These are phyloP conservation scores for Asbolus verrucosus DNA, from an alignment of 1,140 invertebrate species.

Conservation along the genomic window DNA sequence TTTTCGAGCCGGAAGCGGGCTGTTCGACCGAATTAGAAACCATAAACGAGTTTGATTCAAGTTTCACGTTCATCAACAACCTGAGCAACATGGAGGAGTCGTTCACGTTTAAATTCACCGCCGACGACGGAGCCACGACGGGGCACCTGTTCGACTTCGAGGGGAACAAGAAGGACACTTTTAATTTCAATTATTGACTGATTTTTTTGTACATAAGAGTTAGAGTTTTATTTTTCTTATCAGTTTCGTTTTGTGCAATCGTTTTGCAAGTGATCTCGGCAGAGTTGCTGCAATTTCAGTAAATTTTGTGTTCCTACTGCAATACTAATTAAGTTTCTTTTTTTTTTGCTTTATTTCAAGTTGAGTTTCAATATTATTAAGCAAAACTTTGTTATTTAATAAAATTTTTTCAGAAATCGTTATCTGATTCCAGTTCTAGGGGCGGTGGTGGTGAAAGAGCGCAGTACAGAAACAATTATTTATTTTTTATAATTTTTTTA, in stretches of 20 bases:
- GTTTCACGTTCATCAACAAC: not conserved
- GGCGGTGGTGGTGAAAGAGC: no score
- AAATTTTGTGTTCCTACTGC: no score
- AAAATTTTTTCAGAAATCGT: no score
- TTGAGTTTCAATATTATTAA: conserved; percentile 9
- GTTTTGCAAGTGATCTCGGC: not conserved
- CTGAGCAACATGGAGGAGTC: conserved; percentile 12
- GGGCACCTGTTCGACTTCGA: conserved; percentile 28
- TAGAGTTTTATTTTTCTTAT: conserved; percentile 17
- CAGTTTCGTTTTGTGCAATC: conserved; percentile 20
- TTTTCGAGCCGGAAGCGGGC: not conserved
- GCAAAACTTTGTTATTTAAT: conserved; percentile 15
- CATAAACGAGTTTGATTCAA: conserved; percentile 4
- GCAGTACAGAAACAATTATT: conserved; percentile 34
- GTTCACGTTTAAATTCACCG: conserved; percentile 36
- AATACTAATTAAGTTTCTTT: no score
- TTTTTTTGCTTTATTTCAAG: no score
- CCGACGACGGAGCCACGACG: not conserved
- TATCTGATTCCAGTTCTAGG: no score
- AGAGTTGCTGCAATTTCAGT: not conserved
- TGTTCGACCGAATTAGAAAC: conserved; percentile 5
- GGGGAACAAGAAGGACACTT: conserved; percentile 24
- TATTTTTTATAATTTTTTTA: conserved; percentile 30
- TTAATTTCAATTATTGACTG: conserved; percentile 19
- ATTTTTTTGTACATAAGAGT: not conserved